These are phyloP conservation scores for Tiliacea aurago DNA, from an alignment of 2,888 invertebrate species.

Conservation along the genomic window DNA sequence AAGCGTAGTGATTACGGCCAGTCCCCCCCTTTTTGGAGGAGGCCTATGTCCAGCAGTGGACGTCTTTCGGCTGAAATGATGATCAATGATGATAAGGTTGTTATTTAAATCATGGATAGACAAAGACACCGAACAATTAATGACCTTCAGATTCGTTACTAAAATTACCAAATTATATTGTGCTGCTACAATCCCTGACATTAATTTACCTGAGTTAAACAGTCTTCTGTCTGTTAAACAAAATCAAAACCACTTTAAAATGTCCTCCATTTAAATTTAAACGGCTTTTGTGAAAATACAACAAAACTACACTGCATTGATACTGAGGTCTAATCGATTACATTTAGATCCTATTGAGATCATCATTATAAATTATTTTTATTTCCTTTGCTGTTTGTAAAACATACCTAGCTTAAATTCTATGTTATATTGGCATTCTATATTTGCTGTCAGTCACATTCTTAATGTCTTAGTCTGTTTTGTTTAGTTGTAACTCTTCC, in stretches of 20 bases:
- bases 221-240: neutral
- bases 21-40: no score
- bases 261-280: neutral
- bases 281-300: neutral
- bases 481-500: no score
- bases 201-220: neutral
- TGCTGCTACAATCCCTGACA: neutral
- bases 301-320: neutral
- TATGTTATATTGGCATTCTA: neutral
- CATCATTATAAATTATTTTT: neutral
- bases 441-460: no score
- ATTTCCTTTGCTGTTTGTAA: neutral
- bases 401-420: neutral
- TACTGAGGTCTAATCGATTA: neutral
- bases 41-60: no score
- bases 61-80: no score
- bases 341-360: neutral
- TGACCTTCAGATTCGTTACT: neutral
- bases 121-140: neutral
- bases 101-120: constrained; percentile 6
- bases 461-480: no score
- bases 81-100: neutral
- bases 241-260: neutral
- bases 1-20: no score
- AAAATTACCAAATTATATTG: neutral